phyloP scores from a whole-genome alignment of 2,113 vertebrate species.

The Halcyon malimbica region DNA sequence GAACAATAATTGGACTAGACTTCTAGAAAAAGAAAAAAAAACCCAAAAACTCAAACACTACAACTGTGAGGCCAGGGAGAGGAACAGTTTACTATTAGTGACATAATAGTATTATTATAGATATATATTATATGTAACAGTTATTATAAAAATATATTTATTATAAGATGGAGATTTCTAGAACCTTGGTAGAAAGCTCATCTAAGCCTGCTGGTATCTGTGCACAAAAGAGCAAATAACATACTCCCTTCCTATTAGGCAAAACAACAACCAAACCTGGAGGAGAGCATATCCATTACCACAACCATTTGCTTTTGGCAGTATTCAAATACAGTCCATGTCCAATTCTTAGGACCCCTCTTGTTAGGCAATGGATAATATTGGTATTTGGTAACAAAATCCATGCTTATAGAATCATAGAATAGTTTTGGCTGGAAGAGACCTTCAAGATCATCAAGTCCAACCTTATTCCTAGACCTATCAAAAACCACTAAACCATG shows the following conservation, averaged over 20 bases:
- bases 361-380: not conserved
- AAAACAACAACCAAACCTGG: not conserved
- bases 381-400: not conserved
- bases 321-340: fast-evolving
- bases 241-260: not conserved
- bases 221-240: not conserved
- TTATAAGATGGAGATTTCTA: not conserved
- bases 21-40: not conserved
- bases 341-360: not conserved
- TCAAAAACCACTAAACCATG: no score
- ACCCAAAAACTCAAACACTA: no score
- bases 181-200: not conserved
- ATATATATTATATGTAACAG: not conserved
- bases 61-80: no score
- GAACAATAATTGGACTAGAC: not conserved
- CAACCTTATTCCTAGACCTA: no score
- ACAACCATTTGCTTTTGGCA: not conserved
- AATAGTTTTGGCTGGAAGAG: no score
- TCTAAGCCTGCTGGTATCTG: not conserved
- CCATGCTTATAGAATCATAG: no score
- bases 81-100: no score
- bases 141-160: not conserved
- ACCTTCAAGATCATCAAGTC: no score
- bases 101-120: not conserved
- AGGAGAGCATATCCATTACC: not conserved